Conservation (phyloP, 2,113 vertebrate species). For the Baryphthengus martii region DNA sequence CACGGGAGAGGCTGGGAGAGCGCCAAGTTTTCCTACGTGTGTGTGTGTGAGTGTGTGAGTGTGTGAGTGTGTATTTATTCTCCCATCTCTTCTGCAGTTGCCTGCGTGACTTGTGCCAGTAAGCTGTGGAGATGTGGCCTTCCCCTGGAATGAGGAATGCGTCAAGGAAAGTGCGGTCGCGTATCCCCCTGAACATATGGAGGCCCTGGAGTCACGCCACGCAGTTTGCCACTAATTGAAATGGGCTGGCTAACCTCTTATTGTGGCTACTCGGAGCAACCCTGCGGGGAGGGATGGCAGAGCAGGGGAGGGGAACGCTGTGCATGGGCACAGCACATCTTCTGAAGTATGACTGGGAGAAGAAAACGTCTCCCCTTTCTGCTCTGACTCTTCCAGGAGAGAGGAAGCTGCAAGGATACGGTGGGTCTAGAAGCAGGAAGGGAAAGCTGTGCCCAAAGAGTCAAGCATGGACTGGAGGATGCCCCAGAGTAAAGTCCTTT, state of each 20-base stretch:
- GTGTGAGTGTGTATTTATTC: conserved; percentile 45
- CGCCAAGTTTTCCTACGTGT: conserved; percentile 36
- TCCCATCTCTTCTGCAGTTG: conserved; percentile 39
- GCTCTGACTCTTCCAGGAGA: neutral
- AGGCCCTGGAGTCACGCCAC: conserved; percentile 39
- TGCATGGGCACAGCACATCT: neutral
- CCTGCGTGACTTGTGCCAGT: conserved; percentile 43
- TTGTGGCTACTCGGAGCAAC: conserved; percentile 46
- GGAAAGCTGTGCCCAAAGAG: neutral
- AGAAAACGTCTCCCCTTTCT: neutral
- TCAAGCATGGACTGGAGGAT: neutral
- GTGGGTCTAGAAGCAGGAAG: neutral
- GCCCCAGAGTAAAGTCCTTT: neutral
- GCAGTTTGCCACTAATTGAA: conserved; percentile 59
- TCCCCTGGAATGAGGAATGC: conserved; percentile 54
- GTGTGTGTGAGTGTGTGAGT: neutral
- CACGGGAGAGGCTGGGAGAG: conserved; percentile 38
- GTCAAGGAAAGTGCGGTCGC: conserved; percentile 55
- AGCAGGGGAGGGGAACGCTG: neutral
- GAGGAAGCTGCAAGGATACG: neutral
- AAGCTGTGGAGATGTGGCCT: conserved; percentile 55
- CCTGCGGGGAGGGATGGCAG: neutral
- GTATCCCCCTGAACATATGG: conserved; percentile 31
- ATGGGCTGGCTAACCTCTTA: conserved; percentile 45
- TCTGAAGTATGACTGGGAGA: neutral